These are phyloP conservation scores for Clarias platycephalus DNA, from an alignment of 2,797 vertebrate genomes.

Conservation along the genomic window DNA sequence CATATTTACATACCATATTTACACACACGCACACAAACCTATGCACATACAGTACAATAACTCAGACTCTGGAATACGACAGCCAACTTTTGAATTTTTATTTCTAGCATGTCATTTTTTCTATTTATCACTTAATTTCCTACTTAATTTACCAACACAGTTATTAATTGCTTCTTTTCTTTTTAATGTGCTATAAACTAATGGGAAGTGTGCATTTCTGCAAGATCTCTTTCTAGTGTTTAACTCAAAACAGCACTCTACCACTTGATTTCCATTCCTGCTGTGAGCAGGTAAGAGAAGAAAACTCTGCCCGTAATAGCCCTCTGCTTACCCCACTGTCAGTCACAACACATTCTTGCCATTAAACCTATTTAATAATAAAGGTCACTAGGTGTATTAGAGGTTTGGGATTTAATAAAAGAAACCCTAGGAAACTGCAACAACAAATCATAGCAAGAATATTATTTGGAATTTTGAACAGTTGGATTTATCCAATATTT, in stretches of 20 bases:
- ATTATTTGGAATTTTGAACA: background rate
- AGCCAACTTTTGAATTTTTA: too few species aligned
- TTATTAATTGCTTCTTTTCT: too few species aligned
- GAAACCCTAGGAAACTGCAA: background rate
- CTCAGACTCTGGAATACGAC: too few species aligned
- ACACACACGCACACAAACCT: too few species aligned
- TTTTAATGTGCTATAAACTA: conserved; percentile 30
- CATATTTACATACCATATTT: too few species aligned
- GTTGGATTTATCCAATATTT: background rate
- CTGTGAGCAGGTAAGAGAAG: conserved; percentile 37
- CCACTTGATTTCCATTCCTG: conserved; percentile 46
- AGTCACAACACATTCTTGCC: conserved; percentile 41
- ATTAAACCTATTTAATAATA: conserved; percentile 53
- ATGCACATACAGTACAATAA: too few species aligned
- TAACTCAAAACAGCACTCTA: conserved; percentile 14
- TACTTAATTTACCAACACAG: too few species aligned
- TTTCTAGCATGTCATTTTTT: too few species aligned
- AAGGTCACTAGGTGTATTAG: conserved; percentile 47
- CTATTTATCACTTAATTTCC: too few species aligned
- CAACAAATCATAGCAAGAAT: background rate
- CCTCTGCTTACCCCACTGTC: conserved; percentile 28
- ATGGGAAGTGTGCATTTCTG: conserved; percentile 4
- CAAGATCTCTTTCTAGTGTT: conserved; percentile 23
- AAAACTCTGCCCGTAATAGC: conserved; percentile 28
- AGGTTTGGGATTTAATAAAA: conserved; percentile 50